phyloP scores from a whole-genome alignment of 2,113 vertebrate species.

The Menidia beryllina region DNA sequence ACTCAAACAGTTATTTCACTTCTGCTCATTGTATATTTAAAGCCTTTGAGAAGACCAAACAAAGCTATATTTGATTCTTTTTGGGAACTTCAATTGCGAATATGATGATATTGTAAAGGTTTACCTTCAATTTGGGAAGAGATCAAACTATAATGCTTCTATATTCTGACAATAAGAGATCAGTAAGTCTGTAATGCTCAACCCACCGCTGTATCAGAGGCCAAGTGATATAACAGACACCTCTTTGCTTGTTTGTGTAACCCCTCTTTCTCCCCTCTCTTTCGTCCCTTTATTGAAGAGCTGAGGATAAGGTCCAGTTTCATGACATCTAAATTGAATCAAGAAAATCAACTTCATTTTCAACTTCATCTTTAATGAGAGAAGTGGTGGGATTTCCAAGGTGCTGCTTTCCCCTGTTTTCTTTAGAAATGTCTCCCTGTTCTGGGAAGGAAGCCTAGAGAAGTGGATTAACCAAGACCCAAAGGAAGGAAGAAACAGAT shows the following conservation, averaged over 20 bases:
- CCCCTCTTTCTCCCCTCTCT: constrained; percentile 9
- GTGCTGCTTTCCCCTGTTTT: constrained; percentile 77
- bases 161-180: background rate
- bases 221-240: constrained; percentile 37
- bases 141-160: background rate
- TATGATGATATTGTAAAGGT: background rate
- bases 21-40: background rate
- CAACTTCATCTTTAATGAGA: constrained; percentile 73
- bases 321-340: constrained; percentile 79
- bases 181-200: constrained; percentile 3
- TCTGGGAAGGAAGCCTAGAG: constrained; percentile 76
- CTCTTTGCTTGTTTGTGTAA: constrained; percentile 8
- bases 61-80: background rate
- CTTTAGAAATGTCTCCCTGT: constrained; percentile 77
- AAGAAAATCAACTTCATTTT: constrained; percentile 79
- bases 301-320: constrained; percentile 68
- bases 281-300: constrained; percentile 41
- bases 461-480: constrained; percentile 77
- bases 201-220: constrained; percentile 12
- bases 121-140: background rate
- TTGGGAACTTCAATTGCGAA: too few relatives aligned
- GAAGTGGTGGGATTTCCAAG: constrained; percentile 75
- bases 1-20: background rate
- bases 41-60: background rate
- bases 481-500: constrained; percentile 80